A percentile compares a stretch with the other conserved stretches of the same genome.
phyloP scores from a whole-genome alignment of 2,888 invertebrate genomes.

The Parnassius glacialis region DNA sequence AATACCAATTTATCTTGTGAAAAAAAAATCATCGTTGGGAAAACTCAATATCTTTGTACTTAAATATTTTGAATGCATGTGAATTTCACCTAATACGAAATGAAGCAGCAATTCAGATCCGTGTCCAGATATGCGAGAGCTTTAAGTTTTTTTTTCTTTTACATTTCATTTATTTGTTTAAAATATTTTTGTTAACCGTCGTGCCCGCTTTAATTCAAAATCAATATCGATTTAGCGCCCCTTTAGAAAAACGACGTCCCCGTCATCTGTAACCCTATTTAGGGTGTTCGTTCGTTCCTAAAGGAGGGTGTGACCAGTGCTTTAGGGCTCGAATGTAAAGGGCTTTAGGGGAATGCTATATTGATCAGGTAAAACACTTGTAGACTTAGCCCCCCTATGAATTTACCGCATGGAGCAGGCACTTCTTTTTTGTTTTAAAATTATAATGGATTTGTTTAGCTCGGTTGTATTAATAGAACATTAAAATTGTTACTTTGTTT shows the following conservation, averaged over 20 bases:
- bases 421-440: neutral
- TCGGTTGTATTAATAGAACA: too few relatives aligned
- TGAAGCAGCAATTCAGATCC: too few relatives aligned
- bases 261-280: conserved; percentile 23
- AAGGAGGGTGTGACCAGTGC: conserved; percentile 26
- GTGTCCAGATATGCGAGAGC: too few relatives aligned
- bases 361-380: conserved; percentile 21
- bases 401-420: neutral
- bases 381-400: conserved; percentile 5
- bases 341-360: conserved; percentile 25
- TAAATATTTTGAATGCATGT: too few relatives aligned
- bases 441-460: too few relatives aligned
- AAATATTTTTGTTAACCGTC: neutral
- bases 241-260: conserved; percentile 19
- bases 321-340: conserved; percentile 19
- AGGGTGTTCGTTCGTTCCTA: conserved; percentile 24
- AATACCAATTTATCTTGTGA: too few relatives aligned
- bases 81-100: too few relatives aligned
- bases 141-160: too few relatives aligned
- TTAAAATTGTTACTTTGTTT: too few relatives aligned
- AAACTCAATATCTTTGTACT: too few relatives aligned
- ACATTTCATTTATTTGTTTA: too few relatives aligned
- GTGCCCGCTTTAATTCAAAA: conserved; percentile 21
- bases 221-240: conserved; percentile 22
- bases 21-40: too few relatives aligned